Evolutionary conservation across 2,888 invertebrate species (phyloP).

Genomic region (Drosophila meridionalis): DNA sequence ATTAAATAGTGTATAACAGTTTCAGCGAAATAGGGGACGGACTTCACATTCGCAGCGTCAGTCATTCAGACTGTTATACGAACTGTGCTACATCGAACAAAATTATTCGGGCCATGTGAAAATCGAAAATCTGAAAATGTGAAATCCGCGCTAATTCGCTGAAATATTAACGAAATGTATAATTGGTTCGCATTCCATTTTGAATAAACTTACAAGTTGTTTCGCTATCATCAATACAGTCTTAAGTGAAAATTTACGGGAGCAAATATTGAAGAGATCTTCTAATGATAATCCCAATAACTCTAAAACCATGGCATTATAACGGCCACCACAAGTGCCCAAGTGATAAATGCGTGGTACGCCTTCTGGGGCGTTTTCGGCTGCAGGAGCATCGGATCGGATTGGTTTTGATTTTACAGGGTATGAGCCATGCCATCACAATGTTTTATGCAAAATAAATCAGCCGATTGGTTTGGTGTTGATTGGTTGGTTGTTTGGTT

Average conservation of each 20-base stretch:
- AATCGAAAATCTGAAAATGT: slow-evolving; percentile 28
- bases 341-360: slow-evolving; percentile 99
- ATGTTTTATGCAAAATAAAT: slow-evolving; percentile 60
- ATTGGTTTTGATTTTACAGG: slow-evolving; percentile 37
- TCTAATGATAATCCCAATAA: slow-evolving; percentile 99
- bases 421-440: slow-evolving; percentile 69
- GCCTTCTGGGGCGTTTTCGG: slow-evolving; percentile 90
- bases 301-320: slow-evolving; percentile 99
- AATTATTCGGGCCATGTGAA: slow-evolving; percentile 15
- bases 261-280: slow-evolving; percentile 99
- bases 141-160: slow-evolving; percentile 31
- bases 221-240: slow-evolving; percentile 99
- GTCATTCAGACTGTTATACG: slow-evolving; percentile 5
- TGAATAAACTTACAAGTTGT: slow-evolving; percentile 93
- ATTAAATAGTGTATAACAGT: slow-evolving; percentile 24
- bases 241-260: slow-evolving; percentile 98
- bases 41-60: slow-evolving; percentile 24
- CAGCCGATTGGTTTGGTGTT: slow-evolving; percentile 45
- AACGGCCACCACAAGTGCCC: slow-evolving; percentile 98
- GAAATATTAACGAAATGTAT: slow-evolving; percentile 22
- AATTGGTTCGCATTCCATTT: slow-evolving; percentile 17
- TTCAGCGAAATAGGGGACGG: slow-evolving; percentile 25
- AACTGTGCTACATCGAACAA: slow-evolving; percentile 3
- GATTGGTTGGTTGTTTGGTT: slow-evolving; percentile 41
- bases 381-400: slow-evolving; percentile 52